These are phyloP conservation scores for Salpingus planirostris DNA, from an alignment of 2,888 invertebrate species.

Conservation along the genomic window DNA sequence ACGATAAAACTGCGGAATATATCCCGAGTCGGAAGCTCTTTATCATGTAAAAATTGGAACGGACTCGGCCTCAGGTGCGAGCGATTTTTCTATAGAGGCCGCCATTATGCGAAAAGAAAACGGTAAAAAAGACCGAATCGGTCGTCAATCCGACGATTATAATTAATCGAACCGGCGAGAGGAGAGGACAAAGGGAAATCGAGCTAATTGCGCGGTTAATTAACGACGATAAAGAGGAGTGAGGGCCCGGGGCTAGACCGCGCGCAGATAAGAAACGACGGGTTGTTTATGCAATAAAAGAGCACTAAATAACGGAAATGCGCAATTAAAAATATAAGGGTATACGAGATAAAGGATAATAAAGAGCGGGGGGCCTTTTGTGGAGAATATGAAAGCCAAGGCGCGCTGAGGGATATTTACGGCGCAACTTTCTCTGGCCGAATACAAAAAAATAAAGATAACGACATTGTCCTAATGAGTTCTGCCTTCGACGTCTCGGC, in stretches of 20 bases:
- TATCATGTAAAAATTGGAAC: too few species aligned
- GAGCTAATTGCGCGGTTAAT: neutral
- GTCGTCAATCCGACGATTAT: too few species aligned
- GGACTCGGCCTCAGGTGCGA: too few species aligned
- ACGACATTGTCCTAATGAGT: constrained; percentile 14
- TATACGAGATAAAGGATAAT: constrained; percentile 25
- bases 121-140: too few species aligned
- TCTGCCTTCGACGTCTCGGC: constrained; percentile 11
- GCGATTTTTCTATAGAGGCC: too few species aligned
- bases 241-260: constrained; percentile 7
- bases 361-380: constrained; percentile 23
- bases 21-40: too few species aligned
- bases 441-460: constrained; percentile 13
- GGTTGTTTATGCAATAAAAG: constrained; percentile 25
- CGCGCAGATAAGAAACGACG: constrained; percentile 5
- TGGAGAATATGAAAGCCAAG: constrained; percentile 18
- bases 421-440: constrained; percentile 17
- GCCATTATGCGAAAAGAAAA: too few species aligned
- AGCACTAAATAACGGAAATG: constrained; percentile 26
- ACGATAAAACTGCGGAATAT: constrained; percentile 27
- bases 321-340: constrained; percentile 23
- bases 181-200: neutral
- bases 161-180: neutral
- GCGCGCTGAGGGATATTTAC: constrained; percentile 18
- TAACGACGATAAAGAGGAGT: constrained; percentile 1